Evolutionary conservation across 2,113 vertebrate species (phyloP).

Genomic region (Bettongia penicillata): DNA sequence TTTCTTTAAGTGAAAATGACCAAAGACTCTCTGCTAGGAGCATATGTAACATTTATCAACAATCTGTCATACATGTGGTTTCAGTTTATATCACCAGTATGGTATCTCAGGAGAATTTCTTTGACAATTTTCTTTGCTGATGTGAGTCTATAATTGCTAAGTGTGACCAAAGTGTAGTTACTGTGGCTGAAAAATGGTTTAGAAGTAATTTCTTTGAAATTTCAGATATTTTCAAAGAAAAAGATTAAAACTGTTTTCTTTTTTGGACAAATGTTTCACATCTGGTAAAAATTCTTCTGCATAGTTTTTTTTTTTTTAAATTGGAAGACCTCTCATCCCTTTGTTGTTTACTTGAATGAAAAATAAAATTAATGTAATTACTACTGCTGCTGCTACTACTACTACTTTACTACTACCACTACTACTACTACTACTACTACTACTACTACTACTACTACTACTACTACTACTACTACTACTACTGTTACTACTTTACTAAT

Average conservation of each 20-base stretch:
- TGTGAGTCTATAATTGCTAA: not conserved
- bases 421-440: no score
- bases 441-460: not conserved
- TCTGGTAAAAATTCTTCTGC: not conserved
- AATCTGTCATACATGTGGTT: not conserved
- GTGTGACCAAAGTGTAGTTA: not conserved
- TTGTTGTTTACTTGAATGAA: not conserved
- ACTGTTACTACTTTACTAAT: no score
- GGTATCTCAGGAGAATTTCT: not conserved
- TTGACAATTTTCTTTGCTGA: not conserved
- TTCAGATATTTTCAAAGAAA: not conserved
- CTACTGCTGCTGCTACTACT: not conserved
- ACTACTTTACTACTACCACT: not conserved
- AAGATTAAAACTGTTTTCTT: not conserved
- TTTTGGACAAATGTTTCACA: not conserved
- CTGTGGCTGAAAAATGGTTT: not conserved
- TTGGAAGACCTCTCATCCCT: not conserved
- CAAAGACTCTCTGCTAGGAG: not conserved
- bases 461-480: no score
- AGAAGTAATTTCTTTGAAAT: slow-evolving; percentile 9
- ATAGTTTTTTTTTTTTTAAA: not conserved
- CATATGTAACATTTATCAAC: not conserved
- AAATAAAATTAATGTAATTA: not conserved
- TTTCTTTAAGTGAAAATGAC: slow-evolving; percentile 28
- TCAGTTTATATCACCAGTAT: not conserved